Evolutionary conservation across 2,113 vertebrate species (phyloP), one percentile per base, ranked within the genome.

Genomic region (Arothron firmamentum): DNA sequence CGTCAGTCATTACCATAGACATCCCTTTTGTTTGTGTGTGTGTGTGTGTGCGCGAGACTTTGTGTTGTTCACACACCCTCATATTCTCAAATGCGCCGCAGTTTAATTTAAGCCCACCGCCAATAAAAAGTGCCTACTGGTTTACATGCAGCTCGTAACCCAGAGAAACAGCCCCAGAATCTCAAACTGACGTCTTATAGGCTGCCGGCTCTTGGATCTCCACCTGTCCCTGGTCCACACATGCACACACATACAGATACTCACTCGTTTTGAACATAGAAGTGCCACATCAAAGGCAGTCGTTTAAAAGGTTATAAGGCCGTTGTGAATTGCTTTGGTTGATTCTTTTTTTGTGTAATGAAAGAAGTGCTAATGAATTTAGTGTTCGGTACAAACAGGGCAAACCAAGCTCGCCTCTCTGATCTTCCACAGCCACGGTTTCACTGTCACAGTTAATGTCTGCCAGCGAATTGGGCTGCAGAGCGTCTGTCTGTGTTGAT

Each of bases 281-380:
- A 6, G 20, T 34, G 62, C 78, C 77, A 77, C 80, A 87, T 88
- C 77, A 84, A 78, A 81, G 65, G 62, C 55, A 53, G 52, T 16
- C 21, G 53, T 84, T 81, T 75, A 64, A 77, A 78, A 71, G 59
- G 74, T 78, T 83, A 77, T 62, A 65, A 28, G 47, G 52, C 54
- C 62, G 65, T 67, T 68, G 68, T 79, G 77, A 82, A 83, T 66
- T 56, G 73, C 71, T 71, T 74, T 46, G 66, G 73, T 84, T 78
- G 69, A 84, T 74, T 74, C 49, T 71, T n/a, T 69, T 54, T 46
- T 56, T 31, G 65, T 56, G 72, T 65, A 75, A 73, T 86, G 74
- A 85, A 83, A 84, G 72, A 72, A 65, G 77, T 77, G 79, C 85
- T 86, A 86, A 87, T 86, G 75, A 86, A 83, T 60, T 79, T 51